Base-by-base conservation (phyloP, 2,797 vertebrate species). In the Mus caroli region DNA sequence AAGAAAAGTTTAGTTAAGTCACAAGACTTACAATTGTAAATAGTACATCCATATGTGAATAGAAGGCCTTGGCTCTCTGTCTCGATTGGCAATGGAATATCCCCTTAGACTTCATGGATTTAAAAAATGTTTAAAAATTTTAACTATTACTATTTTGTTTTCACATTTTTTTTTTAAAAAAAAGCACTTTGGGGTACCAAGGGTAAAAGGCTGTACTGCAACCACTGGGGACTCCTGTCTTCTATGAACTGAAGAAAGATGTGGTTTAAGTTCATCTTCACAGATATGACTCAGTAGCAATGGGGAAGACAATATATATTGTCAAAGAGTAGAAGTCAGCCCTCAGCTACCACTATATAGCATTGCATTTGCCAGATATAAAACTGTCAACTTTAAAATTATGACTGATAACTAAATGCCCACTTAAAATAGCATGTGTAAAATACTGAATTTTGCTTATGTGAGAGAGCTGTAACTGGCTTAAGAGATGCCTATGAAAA, bases 381-480 rank as follows among this genome's bases (percentile, higher is more conserved):
- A 85, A 80, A 77, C 43, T 7, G 37, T 69, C 2, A 86, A 78
- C 56, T 69, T 97, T 94, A 37, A 94, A 75, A 87, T 60, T 50
- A 64, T 93, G 14, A 10, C 52, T 31, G 37, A 5, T 31, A 86
- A 67, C 62, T 71, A 69, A 88, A 64, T 76, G 15, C 4, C 60
- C 54, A 93, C 43, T 87, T 95, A 43, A 56, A 88, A 58, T 43
- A 79, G 58, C 13, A 0, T 24, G 28, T 26, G 15, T 50, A 82
- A 90, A 96, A 92, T 78, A 94, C 64, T 95, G 13, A 76, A 34
- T 40, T 6, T 17, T 89, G 50, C 87, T 97, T 97, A 12, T 91
- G n/a, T 90, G 78, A 76, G 76, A 96, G 37, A 78, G 0, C 22
- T 90, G 2, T 40, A 95, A 96, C 6, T 90, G 79, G 50, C 0